phyloP scores from a whole-genome alignment of 2,888 invertebrate genomes.

The Dicranocentrus wangi region DNA sequence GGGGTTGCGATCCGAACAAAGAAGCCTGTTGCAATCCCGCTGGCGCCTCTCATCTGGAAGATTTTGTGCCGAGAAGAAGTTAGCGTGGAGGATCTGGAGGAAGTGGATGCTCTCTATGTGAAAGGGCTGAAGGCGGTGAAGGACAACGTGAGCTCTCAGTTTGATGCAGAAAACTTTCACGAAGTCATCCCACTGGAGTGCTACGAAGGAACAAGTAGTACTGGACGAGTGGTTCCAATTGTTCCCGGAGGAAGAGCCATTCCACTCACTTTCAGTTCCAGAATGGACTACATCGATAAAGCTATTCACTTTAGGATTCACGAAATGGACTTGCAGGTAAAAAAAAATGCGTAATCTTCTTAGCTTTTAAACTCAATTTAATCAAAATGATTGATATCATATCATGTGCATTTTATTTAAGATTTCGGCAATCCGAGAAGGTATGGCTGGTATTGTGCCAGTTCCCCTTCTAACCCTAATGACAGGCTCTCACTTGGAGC shows the following conservation, averaged over 20 bases:
- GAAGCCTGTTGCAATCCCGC: slow-evolving; percentile 80
- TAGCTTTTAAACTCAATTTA: not conserved
- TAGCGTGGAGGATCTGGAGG: slow-evolving; percentile 79
- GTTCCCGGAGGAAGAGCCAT: slow-evolving; percentile 80
- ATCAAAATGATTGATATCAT: no score
- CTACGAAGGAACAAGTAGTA: slow-evolving; percentile 80
- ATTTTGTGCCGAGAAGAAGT: slow-evolving; percentile 79
- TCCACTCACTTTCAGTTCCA: slow-evolving; percentile 79
- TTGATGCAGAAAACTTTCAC: slow-evolving; percentile 79
- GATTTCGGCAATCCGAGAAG: slow-evolving; percentile 79
- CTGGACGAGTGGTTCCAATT: slow-evolving; percentile 79
- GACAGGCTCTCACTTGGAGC: slow-evolving; percentile 79
- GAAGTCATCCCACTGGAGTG: slow-evolving; percentile 80
- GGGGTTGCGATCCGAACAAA: slow-evolving; percentile 81
- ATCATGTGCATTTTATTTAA: no score
- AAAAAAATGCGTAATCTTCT: not conserved
- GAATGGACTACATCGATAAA: slow-evolving; percentile 79
- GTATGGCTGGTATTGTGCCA: slow-evolving; percentile 81
- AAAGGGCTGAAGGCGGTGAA: slow-evolving; percentile 79
- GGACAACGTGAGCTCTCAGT: slow-evolving; percentile 79
- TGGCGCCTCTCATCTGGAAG: slow-evolving; percentile 81
- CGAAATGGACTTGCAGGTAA: slow-evolving; percentile 80
- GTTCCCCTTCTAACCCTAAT: slow-evolving; percentile 80
- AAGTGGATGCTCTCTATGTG: slow-evolving; percentile 79
- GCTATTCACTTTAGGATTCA: slow-evolving; percentile 79